Evolutionary conservation across 1,140 invertebrate species (phyloP).

Genomic region (honey bee (Apis mellifera)): DNA sequence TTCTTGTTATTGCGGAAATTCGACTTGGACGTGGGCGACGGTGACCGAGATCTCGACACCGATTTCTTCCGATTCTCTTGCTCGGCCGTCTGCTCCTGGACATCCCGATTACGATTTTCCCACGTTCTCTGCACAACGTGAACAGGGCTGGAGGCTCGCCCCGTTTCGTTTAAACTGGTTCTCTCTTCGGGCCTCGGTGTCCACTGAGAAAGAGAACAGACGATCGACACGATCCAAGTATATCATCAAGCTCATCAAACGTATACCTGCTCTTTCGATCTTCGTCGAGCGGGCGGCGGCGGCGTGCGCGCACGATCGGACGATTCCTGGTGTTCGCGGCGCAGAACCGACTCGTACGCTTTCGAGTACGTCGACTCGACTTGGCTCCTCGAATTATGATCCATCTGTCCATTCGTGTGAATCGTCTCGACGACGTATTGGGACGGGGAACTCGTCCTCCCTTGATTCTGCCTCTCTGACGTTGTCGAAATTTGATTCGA

Average conservation of each 20-base stretch:
- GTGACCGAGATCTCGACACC: conserved; percentile 78
- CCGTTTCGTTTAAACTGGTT: conserved; percentile 50
- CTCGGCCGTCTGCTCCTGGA: conserved; percentile 47
- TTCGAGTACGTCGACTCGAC: conserved; percentile 68
- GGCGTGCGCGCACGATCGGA: conserved; percentile 67
- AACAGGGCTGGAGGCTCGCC: conserved; percentile 64
- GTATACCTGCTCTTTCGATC: conserved; percentile 60
- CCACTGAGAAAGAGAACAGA: conserved; percentile 45
- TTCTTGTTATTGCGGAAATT: conserved; percentile 49
- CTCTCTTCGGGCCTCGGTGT: conserved; percentile 61
- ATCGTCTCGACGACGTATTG: conserved; percentile 62
- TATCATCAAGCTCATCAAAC: too few relatives aligned
- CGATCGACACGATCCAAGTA: too few relatives aligned
- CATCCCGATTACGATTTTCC: conserved; percentile 72
- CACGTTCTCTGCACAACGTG: conserved; percentile 75
- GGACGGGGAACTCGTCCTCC: conserved; percentile 64
- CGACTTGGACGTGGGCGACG: conserved; percentile 74
- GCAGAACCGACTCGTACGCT: conserved; percentile 64
- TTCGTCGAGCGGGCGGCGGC: conserved; percentile 78
- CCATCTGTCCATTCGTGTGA: conserved; percentile 61
- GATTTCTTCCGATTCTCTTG: conserved; percentile 61
- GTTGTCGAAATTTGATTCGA: neutral
- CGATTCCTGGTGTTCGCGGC: conserved; percentile 68
- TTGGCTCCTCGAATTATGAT: conserved; percentile 64
- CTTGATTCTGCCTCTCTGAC: conserved; percentile 69